Conservation (phyloP, 2,113 vertebrate genomes). For the Genyomyrus donnyi region DNA sequence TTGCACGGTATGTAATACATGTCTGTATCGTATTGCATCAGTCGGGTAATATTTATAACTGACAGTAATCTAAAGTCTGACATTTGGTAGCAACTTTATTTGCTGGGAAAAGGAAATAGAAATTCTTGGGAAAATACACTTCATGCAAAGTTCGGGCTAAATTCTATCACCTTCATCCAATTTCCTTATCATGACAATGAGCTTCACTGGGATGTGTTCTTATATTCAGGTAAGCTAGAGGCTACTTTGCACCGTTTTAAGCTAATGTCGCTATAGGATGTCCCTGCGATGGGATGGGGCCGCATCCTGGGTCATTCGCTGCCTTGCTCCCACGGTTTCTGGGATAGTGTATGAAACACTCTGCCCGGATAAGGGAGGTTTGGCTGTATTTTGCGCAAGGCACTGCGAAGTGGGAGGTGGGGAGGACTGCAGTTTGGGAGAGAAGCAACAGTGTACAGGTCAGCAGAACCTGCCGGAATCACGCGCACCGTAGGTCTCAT, state of each 20-base stretch:
- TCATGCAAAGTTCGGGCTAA: background rate
- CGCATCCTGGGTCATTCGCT: background rate
- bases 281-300: background rate
- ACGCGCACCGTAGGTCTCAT: background rate
- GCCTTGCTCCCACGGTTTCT: background rate
- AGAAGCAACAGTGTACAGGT: background rate
- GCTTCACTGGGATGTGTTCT: background rate
- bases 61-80: background rate
- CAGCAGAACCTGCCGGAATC: background rate
- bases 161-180: background rate
- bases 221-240: background rate
- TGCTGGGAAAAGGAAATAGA: background rate
- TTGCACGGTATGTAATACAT: background rate
- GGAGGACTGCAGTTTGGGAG: background rate
- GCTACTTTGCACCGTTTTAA: background rate
- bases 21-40: background rate
- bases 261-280: background rate
- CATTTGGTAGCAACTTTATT: background rate
- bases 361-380: too few species aligned
- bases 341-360: background rate
- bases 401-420: too few species aligned
- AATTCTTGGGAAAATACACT: background rate
- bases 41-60: background rate
- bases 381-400: constrained; percentile 22
- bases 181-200: background rate